Conservation (phyloP, 2,113 vertebrate genomes). For the Brachypodius melanocephalos region DNA sequence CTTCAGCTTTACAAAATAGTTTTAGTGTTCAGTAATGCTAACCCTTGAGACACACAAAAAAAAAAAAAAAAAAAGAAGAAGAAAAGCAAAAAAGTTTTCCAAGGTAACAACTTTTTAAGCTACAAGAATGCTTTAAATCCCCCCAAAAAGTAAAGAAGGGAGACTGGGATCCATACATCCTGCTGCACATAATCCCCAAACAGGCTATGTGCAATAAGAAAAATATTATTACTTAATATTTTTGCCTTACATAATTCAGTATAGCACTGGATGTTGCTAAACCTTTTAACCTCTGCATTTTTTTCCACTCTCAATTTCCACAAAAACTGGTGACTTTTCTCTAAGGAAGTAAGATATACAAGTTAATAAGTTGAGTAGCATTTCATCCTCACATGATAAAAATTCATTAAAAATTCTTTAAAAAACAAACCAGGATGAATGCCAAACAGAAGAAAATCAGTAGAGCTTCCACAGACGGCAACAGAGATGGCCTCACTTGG, state of each 20-base stretch:
- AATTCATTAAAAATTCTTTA: neutral
- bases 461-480: neutral
- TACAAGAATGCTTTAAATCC: neutral
- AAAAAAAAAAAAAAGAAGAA: neutral
- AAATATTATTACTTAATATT: slow-evolving; percentile 25
- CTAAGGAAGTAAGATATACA: neutral
- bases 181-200: neutral
- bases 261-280: neutral
- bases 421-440: neutral
- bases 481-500: neutral
- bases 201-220: slow-evolving; percentile 8
- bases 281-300: neutral
- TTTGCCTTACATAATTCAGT: slow-evolving; percentile 41
- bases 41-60: neutral
- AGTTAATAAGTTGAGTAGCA: neutral
- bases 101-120: neutral
- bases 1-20: neutral
- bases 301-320: neutral
- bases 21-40: neutral
- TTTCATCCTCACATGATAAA: neutral
- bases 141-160: neutral
- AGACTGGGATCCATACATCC: neutral
- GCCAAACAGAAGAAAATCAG: neutral
- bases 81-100: neutral
- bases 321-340: neutral